Percentiles rank a stretch among this genome's conserved stretches.
Evolutionary conservation across 1,140 invertebrate species (phyloP).

Genomic region (Archivesica marissinica): DNA sequence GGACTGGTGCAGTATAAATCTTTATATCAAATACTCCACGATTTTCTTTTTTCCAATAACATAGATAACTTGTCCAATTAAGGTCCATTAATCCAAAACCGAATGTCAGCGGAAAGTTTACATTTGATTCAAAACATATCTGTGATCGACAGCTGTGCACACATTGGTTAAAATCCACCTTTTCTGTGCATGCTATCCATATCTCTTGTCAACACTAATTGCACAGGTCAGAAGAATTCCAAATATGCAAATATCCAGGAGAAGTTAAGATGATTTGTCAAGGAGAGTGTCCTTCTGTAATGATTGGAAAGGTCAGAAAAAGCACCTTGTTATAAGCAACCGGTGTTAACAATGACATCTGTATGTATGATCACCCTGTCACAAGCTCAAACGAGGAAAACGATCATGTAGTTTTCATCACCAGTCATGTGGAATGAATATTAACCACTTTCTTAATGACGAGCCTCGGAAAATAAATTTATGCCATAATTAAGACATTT

Average conservation of each 20-base stretch:
- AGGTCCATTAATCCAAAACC: neutral
- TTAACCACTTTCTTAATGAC: neutral
- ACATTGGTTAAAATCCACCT: neutral
- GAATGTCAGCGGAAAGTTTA: neutral
- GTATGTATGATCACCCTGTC: neutral
- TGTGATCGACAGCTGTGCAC: conserved; percentile 7
- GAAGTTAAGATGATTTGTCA: conserved; percentile 7
- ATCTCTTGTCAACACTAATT: too few species aligned
- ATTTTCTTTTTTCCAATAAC: conserved; percentile 9
- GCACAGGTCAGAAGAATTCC: conserved; percentile 33
- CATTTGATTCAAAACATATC: neutral
- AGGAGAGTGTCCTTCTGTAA: neutral
- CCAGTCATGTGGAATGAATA: neutral
- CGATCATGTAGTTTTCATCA: neutral
- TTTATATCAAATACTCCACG: too few species aligned
- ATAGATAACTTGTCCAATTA: neutral
- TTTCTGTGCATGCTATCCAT: neutral
- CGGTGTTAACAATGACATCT: neutral
- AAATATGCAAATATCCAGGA: conserved; percentile 15
- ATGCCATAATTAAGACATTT: conserved; percentile 9
- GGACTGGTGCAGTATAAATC: too few species aligned
- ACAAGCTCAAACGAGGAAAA: neutral
- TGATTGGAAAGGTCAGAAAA: neutral
- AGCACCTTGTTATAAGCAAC: neutral
- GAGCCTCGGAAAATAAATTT: neutral